Conservation (phyloP, 2,797 vertebrate species). For the Halcyon leucocephala region DNA sequence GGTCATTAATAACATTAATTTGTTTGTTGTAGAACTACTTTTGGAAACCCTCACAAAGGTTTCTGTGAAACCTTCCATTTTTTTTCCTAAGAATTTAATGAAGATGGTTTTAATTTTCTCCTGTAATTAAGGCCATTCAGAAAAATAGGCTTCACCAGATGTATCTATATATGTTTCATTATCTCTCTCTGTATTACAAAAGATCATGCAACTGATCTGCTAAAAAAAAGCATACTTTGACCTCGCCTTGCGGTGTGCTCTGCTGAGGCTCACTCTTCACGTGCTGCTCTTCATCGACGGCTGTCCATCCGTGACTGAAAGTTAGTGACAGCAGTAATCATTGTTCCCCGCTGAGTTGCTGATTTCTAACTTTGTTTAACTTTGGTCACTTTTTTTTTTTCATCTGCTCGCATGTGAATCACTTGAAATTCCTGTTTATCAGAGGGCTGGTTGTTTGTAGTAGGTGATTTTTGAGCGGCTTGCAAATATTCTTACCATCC, state of each 20-base stretch:
- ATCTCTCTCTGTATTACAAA: not conserved
- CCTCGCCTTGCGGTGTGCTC: not conserved
- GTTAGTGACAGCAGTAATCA: not conserved
- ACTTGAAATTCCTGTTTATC: not conserved
- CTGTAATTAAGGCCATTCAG: not conserved
- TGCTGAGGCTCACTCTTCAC: not conserved
- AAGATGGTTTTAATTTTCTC: not conserved
- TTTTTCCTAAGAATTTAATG: not conserved
- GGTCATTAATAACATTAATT: not conserved
- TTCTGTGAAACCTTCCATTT: not conserved
- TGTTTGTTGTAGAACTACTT: not conserved
- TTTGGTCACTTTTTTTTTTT: no score
- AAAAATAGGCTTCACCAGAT: not conserved
- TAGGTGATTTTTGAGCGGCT: not conserved
- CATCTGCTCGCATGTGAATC: no score
- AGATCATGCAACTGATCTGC: not conserved
- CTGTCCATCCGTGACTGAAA: not conserved
- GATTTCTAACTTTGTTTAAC: not conserved
- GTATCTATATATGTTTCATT: not conserved
- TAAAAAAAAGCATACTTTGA: not conserved
- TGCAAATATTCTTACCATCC: not conserved
- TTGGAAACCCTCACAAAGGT: not conserved
- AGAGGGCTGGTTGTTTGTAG: not conserved
- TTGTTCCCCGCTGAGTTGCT: not conserved
- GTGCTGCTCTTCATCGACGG: not conserved